Conservation (phyloP, 2,888 invertebrate species). For the Platerodrilus igneus region DNA sequence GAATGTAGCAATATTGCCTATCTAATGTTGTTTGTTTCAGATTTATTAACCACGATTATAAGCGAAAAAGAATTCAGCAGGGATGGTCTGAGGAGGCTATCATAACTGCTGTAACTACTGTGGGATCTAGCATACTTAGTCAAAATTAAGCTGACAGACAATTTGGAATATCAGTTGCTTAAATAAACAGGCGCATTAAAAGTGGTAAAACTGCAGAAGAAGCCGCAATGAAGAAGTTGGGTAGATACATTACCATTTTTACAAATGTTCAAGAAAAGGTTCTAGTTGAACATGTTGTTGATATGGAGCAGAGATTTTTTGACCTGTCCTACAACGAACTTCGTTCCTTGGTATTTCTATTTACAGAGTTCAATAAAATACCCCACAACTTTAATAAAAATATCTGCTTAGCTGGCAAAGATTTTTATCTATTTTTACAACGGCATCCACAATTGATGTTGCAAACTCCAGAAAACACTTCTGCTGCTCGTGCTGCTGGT, state of each 20-base stretch:
- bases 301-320: too few species aligned
- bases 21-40: constrained; percentile 6
- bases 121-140: constrained; percentile 6
- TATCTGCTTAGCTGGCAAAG: constrained; percentile 15
- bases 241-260: too few species aligned
- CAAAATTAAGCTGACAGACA: constrained; percentile 8
- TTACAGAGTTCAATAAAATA: constrained; percentile 16
- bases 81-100: constrained; percentile 4
- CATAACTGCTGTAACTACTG: constrained; percentile 5
- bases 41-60: constrained; percentile 5
- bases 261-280: too few species aligned
- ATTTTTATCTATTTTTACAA: constrained; percentile 19
- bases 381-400: constrained; percentile 19
- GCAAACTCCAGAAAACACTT: constrained; percentile 26
- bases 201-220: too few species aligned
- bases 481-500: constrained; percentile 18
- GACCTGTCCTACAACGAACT: too few species aligned
- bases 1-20: neutral
- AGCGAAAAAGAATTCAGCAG: neutral
- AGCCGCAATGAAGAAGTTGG: too few species aligned
- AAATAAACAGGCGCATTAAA: too few species aligned
- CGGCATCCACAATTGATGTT: constrained; percentile 21
- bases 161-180: constrained; percentile 9
- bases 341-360: constrained; percentile 15
- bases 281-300: too few species aligned